Evolutionary conservation across 2,797 vertebrate species (phyloP).

Genomic region (Notolepis coatsorum): DNA sequence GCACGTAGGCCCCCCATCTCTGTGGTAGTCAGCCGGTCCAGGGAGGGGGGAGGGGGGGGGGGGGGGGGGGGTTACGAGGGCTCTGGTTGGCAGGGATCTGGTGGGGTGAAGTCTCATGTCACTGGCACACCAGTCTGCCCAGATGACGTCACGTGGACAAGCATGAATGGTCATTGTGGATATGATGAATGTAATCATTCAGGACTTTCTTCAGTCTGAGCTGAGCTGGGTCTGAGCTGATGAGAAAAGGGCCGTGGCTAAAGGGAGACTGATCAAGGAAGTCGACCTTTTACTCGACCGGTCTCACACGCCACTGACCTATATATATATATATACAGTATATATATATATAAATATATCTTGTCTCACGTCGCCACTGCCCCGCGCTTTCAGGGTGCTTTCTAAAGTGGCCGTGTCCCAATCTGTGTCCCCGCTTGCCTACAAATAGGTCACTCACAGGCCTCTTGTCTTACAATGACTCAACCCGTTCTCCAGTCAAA

Average conservation of each 20-base stretch:
- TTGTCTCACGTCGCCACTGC: neutral
- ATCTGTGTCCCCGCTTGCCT: neutral
- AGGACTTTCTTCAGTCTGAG: slow-evolving; percentile 53
- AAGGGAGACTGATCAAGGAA: slow-evolving; percentile 10
- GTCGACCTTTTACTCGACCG: neutral
- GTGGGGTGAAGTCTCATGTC: slow-evolving; percentile 56
- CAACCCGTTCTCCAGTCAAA: neutral
- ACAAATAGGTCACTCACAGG: neutral
- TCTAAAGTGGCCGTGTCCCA: neutral
- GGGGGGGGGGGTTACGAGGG: slow-evolving; percentile 15
- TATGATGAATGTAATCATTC: slow-evolving; percentile 79
- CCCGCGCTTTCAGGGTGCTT: neutral
- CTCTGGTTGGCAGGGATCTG: slow-evolving; percentile 48
- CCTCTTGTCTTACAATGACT: too few relatives aligned
- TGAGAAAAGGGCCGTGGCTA: slow-evolving; percentile 42
- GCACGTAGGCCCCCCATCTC: slow-evolving; percentile 72
- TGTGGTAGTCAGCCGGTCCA: slow-evolving; percentile 8
- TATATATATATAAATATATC: too few relatives aligned
- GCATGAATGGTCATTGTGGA: slow-evolving; percentile 72
- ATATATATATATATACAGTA: too few relatives aligned
- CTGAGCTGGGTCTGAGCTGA: slow-evolving; percentile 50
- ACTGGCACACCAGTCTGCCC: slow-evolving; percentile 47
- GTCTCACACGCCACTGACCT: too few relatives aligned
- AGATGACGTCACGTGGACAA: slow-evolving; percentile 54
- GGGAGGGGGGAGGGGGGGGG: neutral